These are phyloP conservation scores for Sipha maydis DNA, from an alignment of 2,888 invertebrate species.

Conservation along the genomic window DNA sequence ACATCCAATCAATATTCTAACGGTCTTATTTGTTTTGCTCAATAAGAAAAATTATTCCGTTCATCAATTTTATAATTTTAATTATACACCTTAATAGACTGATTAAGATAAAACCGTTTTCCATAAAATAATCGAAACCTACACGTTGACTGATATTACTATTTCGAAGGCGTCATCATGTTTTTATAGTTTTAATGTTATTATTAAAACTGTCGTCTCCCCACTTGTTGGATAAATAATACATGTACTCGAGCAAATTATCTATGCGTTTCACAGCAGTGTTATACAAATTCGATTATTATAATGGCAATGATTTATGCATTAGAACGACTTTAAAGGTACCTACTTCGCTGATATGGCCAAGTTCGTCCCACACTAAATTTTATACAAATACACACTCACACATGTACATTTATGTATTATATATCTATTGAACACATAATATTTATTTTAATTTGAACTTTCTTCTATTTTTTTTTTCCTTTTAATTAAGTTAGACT, in stretches of 20 bases:
- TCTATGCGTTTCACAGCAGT: background rate
- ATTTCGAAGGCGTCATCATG: conserved; percentile 18
- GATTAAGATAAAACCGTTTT: conserved; percentile 24
- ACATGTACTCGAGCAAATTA: background rate
- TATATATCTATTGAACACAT: background rate
- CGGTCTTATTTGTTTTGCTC: background rate
- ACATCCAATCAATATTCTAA: background rate
- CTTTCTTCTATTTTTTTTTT: conserved; percentile 19
- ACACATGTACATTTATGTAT: too few relatives aligned
- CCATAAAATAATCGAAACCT: conserved; percentile 25
- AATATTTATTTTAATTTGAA: conserved; percentile 18
- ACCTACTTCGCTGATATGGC: background rate
- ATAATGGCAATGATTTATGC: conserved; percentile 37
- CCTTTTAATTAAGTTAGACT: conserved; percentile 10
- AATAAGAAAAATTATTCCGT: background rate
- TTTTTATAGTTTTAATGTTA: background rate
- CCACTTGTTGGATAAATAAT: background rate
- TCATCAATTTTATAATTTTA: background rate
- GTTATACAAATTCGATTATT: conserved; percentile 43
- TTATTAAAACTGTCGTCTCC: background rate
- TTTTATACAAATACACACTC: background rate
- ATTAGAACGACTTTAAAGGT: background rate
- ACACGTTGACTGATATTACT: background rate
- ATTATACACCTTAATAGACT: background rate
- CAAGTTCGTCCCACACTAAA: conserved; percentile 29